Conservation (phyloP, 1,140 invertebrate genomes). For the Ceratoteleas bidentatus region DNA sequence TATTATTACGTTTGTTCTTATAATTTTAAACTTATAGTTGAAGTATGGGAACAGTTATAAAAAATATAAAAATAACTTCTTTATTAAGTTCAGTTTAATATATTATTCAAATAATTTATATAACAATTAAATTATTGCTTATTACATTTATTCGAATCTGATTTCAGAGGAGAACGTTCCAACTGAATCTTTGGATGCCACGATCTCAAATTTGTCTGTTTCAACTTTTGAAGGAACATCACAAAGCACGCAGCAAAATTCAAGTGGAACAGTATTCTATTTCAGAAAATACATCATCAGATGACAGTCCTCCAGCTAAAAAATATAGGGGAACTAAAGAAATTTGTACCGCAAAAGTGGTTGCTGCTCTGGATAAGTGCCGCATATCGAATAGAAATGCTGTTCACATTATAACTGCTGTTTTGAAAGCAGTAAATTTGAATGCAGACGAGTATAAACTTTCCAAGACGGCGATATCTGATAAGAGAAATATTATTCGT, state of each 20-base stretch:
- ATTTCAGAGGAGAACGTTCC: too few species aligned
- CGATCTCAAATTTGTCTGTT: conserved; percentile 29
- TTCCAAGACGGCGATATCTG: too few species aligned
- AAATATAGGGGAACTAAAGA: conserved; percentile 22
- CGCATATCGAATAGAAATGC: too few species aligned
- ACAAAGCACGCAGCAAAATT: conserved; percentile 12
- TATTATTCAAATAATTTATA: too few species aligned
- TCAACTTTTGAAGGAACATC: conserved; percentile 18
- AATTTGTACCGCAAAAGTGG: conserved; percentile 15
- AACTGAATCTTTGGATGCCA: conserved; percentile 10
- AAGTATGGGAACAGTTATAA: neutral
- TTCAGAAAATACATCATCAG: conserved; percentile 20
- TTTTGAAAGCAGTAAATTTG: conserved; percentile 21
- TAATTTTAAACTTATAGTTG: too few species aligned
- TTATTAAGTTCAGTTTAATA: too few species aligned
- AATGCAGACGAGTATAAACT: too few species aligned
- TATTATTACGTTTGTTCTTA: conserved; percentile 8
- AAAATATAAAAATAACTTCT: conserved; percentile 12
- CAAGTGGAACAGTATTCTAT: conserved; percentile 19
- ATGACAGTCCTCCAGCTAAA: too few species aligned
- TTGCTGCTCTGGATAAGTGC: too few species aligned
- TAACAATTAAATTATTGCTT: too few species aligned
- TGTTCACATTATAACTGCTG: conserved; percentile 15
- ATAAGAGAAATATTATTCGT: too few species aligned
- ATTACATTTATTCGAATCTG: too few species aligned